Conservation (phyloP, 2,113 vertebrate genomes). For the Struthio camelus region DNA sequence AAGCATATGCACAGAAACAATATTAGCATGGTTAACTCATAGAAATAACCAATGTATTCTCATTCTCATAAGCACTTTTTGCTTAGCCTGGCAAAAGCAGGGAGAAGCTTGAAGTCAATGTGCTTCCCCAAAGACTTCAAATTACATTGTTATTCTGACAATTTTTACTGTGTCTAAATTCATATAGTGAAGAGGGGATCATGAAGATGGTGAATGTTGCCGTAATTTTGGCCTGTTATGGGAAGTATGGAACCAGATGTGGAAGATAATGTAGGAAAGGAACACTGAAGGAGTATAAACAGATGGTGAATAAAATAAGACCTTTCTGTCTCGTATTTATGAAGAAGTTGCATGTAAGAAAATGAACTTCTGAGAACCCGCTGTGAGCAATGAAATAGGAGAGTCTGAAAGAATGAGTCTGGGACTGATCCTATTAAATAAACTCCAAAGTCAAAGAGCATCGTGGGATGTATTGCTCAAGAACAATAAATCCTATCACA, state of each 20-base stretch:
- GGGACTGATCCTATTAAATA: constrained; percentile 52
- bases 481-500: constrained; percentile 50
- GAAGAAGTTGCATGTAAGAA: constrained; percentile 56
- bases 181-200: neutral
- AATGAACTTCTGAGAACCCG: constrained; percentile 60
- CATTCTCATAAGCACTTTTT: neutral
- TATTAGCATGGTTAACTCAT: neutral
- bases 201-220: neutral
- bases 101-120: neutral
- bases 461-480: constrained; percentile 16
- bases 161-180: constrained; percentile 8
- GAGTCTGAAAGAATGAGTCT: constrained; percentile 46
- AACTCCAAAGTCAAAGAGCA: constrained; percentile 50
- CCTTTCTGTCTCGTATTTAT: constrained; percentile 56
- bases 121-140: neutral
- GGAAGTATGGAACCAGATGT: constrained; percentile 52
- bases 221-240: constrained; percentile 8
- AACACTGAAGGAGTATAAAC: constrained; percentile 43
- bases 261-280: constrained; percentile 36
- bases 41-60: neutral
- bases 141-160: neutral
- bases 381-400: constrained; percentile 61
- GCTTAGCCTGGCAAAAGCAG: neutral
- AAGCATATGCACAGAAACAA: neutral
- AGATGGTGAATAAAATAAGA: constrained; percentile 60